Percentiles rank a stretch among this genome's conserved stretches.
Conservation (phyloP, 53 echinoderm and acorn worm genomes). For the Paracentrotus lividus region DNA sequence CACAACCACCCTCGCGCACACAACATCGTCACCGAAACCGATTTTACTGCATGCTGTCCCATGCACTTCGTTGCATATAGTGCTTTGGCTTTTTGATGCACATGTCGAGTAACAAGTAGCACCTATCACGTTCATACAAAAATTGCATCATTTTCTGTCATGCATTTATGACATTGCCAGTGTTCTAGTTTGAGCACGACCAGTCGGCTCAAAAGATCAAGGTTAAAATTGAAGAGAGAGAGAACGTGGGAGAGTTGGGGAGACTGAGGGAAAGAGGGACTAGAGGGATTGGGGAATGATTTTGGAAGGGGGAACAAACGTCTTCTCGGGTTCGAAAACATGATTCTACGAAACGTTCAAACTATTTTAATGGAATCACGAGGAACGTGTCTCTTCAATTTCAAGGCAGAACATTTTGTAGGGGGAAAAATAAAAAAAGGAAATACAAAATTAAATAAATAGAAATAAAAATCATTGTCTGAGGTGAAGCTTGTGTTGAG, state of each 20-base stretch:
- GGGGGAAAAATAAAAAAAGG: too few species aligned
- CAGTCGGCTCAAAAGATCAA: slow-evolving; percentile 24
- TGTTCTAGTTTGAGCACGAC: slow-evolving; percentile 5
- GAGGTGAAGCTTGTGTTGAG: too few species aligned
- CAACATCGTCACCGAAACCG: not conserved
- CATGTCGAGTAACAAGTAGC: slow-evolving; percentile 14
- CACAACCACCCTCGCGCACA: not conserved
- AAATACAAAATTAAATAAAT: too few species aligned
- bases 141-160: slow-evolving; percentile 26
- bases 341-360: too few species aligned
- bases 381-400: too few species aligned
- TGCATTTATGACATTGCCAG: not conserved
- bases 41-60: not conserved
- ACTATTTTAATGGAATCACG: too few species aligned
- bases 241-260: not conserved
- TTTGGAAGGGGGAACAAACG: too few species aligned
- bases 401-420: too few species aligned
- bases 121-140: not conserved
- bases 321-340: too few species aligned
- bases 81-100: slow-evolving; percentile 9
- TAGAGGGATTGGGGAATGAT: not conserved
- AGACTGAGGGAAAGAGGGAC: not conserved
- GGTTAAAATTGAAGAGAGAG: not conserved
- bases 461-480: too few species aligned
- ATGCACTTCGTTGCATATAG: not conserved